phyloP scores from a whole-genome alignment of 1,140 invertebrate genomes.

The Platyscapa corneri region DNA sequence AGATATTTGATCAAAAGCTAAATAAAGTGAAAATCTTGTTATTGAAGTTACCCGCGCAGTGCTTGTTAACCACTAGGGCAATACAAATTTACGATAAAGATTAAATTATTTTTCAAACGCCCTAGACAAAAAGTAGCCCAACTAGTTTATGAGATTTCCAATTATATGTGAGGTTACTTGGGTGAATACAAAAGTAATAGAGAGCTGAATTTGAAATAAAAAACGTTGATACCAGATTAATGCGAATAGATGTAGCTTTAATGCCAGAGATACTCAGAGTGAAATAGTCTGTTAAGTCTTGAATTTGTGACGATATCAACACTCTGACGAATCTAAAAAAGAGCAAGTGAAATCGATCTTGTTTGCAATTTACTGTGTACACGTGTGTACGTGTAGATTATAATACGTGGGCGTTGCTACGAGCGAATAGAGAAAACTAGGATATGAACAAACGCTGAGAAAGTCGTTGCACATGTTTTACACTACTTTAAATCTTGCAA shows the following conservation, averaged over 20 bases:
- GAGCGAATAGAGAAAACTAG: conserved; percentile 32
- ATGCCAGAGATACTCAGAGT: not conserved
- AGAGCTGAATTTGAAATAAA: not conserved
- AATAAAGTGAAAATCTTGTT: not conserved
- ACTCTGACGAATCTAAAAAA: not conserved
- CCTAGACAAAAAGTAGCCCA: not conserved
- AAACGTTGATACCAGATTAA: not conserved
- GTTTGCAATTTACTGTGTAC: conserved; percentile 24
- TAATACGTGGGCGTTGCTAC: not conserved
- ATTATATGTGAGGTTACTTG: not conserved
- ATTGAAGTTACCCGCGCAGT: not conserved
- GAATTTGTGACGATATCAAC: not conserved
- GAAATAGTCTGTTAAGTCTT: not conserved
- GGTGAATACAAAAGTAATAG: not conserved
- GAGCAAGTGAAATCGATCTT: conserved; percentile 29
- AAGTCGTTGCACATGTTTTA: not conserved
- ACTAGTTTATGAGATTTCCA: not conserved
- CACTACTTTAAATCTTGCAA: not conserved
- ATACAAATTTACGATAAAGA: not conserved
- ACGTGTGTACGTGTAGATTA: not conserved
- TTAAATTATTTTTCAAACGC: not conserved
- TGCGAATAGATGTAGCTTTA: not conserved
- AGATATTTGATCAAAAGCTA: conserved; percentile 3
- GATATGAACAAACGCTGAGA: not conserved
- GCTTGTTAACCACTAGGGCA: not conserved